phyloP scores from a whole-genome alignment of 1,140 invertebrate genomes.

The Carcinoscorpius rotundicauda region DNA sequence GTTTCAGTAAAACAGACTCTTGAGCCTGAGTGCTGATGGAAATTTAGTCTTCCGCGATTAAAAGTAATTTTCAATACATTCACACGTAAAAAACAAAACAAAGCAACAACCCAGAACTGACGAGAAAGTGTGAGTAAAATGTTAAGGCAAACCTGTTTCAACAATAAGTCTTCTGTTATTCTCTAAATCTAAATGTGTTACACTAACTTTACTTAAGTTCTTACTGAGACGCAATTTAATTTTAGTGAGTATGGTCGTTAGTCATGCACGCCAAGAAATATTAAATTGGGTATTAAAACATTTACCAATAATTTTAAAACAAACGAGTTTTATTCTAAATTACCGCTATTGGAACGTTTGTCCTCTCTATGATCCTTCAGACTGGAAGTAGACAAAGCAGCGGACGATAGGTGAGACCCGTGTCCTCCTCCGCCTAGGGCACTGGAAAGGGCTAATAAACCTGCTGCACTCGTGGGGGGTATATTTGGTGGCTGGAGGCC shows the following conservation, averaged over 20 bases:
- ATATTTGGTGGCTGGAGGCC: conserved; percentile 23
- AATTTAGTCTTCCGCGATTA: too few relatives aligned
- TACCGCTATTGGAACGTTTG: conserved; percentile 20
- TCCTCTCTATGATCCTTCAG: conserved; percentile 23
- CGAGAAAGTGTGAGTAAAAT: too few relatives aligned
- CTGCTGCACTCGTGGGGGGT: conserved; percentile 28
- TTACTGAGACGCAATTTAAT: neutral
- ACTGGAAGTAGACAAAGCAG: conserved; percentile 7
- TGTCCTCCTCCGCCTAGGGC: conserved; percentile 20
- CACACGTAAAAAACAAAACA: too few relatives aligned
- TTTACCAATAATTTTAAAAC: neutral
- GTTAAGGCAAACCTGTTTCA: too few relatives aligned
- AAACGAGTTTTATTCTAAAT: neutral
- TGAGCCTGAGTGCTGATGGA: too few relatives aligned
- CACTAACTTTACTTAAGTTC: neutral
- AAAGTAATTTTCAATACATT: too few relatives aligned
- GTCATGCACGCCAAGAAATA: neutral
- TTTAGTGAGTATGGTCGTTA: neutral
- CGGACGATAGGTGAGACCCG: conserved; percentile 18
- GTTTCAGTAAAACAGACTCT: too few relatives aligned
- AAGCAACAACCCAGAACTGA: too few relatives aligned
- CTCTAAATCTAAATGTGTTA: conserved; percentile 2
- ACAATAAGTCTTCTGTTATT: neutral
- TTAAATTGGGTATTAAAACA: neutral
- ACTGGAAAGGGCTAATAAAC: conserved; percentile 31